Conservation (phyloP, 2,888 invertebrate genomes). For the Drosophila nigricruria region DNA sequence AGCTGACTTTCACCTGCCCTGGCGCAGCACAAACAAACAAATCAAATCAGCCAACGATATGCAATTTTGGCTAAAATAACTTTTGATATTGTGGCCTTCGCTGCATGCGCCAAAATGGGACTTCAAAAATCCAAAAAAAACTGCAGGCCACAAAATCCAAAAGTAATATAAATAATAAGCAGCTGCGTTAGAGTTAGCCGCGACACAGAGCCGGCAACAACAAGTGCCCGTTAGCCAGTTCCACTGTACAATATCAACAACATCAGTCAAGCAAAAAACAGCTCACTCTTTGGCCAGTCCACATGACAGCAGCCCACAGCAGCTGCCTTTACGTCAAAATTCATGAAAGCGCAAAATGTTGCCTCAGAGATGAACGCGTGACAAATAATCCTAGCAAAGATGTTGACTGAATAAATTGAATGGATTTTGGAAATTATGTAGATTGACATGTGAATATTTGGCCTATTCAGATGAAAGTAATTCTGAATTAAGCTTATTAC, state of each 20-base stretch:
- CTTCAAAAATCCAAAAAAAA: constrained; percentile 2
- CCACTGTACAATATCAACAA: constrained; percentile 25
- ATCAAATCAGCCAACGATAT: constrained; percentile 48
- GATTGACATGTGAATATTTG: not conserved
- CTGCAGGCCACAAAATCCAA: constrained; percentile 22
- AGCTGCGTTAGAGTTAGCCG: constrained; percentile 24
- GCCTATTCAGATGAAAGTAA: no score
- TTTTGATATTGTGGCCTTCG: constrained; percentile 58
- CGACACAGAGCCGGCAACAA: constrained; percentile 18
- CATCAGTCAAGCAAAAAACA: constrained; percentile 46
- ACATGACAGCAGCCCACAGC: constrained; percentile 32
- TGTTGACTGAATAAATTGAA: not conserved
- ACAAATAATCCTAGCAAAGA: constrained; percentile 2
- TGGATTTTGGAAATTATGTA: not conserved
- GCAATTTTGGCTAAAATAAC: constrained; percentile 28
- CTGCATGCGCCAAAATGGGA: constrained; percentile 29
- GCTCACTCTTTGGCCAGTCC: constrained; percentile 26
- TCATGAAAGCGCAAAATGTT: constrained; percentile 19
- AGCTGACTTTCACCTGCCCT: constrained; percentile 57
- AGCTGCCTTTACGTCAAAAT: constrained; percentile 33
- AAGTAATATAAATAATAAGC: constrained; percentile 15
- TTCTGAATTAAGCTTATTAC: not conserved
- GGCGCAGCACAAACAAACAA: constrained; percentile 49
- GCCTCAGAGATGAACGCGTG: constrained; percentile 41
- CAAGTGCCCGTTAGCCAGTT: constrained; percentile 34